phyloP scores from a whole-genome alignment of 2,113 vertebrate genomes.

The Climacteris rufus region DNA sequence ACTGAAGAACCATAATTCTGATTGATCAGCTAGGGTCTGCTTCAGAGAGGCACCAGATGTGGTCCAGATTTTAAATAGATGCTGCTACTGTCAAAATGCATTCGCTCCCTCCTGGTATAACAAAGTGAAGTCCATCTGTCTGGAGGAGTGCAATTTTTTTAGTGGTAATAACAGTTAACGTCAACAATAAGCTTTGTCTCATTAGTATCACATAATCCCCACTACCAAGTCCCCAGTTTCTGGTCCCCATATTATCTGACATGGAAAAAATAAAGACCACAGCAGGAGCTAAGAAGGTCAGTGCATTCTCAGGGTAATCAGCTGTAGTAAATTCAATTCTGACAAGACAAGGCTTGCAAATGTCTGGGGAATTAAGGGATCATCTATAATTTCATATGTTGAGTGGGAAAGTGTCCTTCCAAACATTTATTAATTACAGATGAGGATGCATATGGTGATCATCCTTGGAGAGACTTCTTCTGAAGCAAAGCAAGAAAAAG shows the following conservation, averaged over 20 bases:
- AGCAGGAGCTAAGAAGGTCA: constrained; percentile 73
- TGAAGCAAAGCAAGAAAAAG: neutral
- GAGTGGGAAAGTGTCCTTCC: constrained; percentile 53
- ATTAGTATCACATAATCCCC: constrained; percentile 68
- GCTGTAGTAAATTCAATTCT: constrained; percentile 72
- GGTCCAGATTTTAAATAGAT: constrained; percentile 58
- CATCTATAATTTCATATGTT: constrained; percentile 62
- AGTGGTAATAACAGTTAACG: constrained; percentile 59
- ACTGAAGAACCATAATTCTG: constrained; percentile 40
- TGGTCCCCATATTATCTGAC: constrained; percentile 61
- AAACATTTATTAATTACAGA: constrained; percentile 56
- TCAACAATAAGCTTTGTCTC: constrained; percentile 65
- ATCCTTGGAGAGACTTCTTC: neutral
- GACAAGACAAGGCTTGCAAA: constrained; percentile 69
- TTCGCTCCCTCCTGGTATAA: constrained; percentile 37
- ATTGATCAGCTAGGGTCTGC: constrained; percentile 55
- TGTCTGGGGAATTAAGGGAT: constrained; percentile 67
- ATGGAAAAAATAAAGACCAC: constrained; percentile 62
- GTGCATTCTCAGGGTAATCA: constrained; percentile 75
- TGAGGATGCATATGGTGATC: neutral
- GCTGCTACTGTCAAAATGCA: constrained; percentile 48
- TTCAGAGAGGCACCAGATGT: constrained; percentile 58
- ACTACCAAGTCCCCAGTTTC: constrained; percentile 52
- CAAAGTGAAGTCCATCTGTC: constrained; percentile 59
- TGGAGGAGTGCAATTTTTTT: constrained; percentile 42